Evolutionary conservation across 2,888 invertebrate species (phyloP).

Genomic region (Plebejus melissa): DNA sequence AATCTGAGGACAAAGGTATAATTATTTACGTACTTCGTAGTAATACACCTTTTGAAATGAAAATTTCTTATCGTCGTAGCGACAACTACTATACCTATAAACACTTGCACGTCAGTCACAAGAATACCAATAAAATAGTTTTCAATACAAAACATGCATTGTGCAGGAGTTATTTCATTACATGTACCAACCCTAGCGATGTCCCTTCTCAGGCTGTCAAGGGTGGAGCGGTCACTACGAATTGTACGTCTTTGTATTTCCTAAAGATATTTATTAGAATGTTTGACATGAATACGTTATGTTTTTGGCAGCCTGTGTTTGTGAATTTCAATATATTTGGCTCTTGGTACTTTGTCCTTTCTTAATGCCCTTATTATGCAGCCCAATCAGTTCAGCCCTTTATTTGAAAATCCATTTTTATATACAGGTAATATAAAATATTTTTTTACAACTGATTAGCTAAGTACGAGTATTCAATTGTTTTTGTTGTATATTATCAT

Average conservation of each 20-base stretch:
- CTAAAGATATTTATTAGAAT: conserved; percentile 63
- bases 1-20: too few species aligned
- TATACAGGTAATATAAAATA: too few species aligned
- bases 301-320: conserved; percentile 34
- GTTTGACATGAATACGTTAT: conserved; percentile 46
- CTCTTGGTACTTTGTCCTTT: background rate
- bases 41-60: too few species aligned
- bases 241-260: conserved; percentile 53
- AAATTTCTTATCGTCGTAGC: background rate
- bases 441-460: too few species aligned
- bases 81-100: background rate
- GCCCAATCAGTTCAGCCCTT: too few species aligned
- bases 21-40: too few species aligned
- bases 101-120: background rate
- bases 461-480: background rate
- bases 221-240: conserved; percentile 59
- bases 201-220: conserved; percentile 68
- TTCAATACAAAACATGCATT: conserved; percentile 8
- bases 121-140: conserved; percentile 19
- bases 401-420: too few species aligned
- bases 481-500: background rate
- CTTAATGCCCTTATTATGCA: background rate
- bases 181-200: conserved; percentile 61
- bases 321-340: conserved; percentile 10
- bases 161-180: conserved; percentile 40